These are phyloP conservation scores for Antedon bifida DNA, from an alignment of 35 echinoderm and acorn worm genomes.

Conservation along the genomic window DNA sequence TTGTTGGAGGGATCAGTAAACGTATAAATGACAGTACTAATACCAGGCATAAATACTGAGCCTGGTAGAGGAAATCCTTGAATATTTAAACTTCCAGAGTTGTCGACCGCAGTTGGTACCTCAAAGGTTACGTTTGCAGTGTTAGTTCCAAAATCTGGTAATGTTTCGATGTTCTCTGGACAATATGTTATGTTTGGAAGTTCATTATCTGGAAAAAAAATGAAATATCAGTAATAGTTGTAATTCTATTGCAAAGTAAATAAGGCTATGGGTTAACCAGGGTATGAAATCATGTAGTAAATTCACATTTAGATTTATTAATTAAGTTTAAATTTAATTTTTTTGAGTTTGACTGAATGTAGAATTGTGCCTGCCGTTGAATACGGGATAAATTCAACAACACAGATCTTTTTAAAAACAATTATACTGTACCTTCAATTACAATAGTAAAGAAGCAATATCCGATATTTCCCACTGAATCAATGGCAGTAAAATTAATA, in stretches of 20 bases:
- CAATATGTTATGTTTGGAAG: background rate
- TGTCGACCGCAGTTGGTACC: background rate
- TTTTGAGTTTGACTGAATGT: no score
- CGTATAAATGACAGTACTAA: background rate
- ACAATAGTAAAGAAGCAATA: background rate
- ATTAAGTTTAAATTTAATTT: no score
- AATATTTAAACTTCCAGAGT: background rate
- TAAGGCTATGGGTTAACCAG: no score
- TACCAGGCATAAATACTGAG: background rate
- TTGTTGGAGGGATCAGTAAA: background rate
- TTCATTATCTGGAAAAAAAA: background rate
- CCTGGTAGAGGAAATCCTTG: background rate
- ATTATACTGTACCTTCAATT: background rate
- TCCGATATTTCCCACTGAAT: background rate
- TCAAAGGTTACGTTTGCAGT: background rate
- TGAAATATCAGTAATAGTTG: no score
- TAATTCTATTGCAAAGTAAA: no score
- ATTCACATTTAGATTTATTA: no score
- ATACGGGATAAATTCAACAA: no score
- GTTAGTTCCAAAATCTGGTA: background rate
- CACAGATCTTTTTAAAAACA: no score
- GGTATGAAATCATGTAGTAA: no score
- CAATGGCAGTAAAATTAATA: background rate
- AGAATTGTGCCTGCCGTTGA: no score
- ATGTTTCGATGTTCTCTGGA: background rate